Evolutionary conservation across 2,888 invertebrate genomes (phyloP), one percentile per base, ranked within the genome.

Genomic region (Caenorhabditis sulstoni): DNA sequence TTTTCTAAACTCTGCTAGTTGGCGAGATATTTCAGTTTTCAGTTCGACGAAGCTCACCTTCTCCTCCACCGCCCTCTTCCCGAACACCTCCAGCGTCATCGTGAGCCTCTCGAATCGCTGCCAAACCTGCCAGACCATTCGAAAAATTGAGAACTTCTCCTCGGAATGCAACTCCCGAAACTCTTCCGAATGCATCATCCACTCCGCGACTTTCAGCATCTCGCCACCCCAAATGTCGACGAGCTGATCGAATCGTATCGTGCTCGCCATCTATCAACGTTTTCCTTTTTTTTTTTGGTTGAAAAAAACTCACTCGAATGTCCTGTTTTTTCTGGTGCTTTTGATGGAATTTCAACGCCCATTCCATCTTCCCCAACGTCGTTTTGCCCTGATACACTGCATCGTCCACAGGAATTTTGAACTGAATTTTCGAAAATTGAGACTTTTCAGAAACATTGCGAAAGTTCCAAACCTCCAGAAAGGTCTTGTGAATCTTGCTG

Each of bases 71-170:
- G 65, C 67, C 29, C 59, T 23, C 12, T 55, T 45, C 18, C 82
- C 82, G 49, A 71, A 82, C 7, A 82, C 44, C 29, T 78, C 75
- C 29, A 80, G 37, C 3, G 82, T 73, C 71, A 78, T 75, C 35
- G 79, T 70, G 12, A 80, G 35, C n/a, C 71, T 52, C 22, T 82
- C 80, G 12, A 82, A 49, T 45, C 82, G 50, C 23, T 68, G 70
- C 52, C 73, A 78, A 11, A 76, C 23, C 22, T 57, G 58, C 82
- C 82, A 82, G 7, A 78, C 76, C 39, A 67, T 44, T 44, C 66
- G 74, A 62, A 82, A 82, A 23, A 82, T 75, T 16, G 73, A 53
- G 22, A 82, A 71, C 75, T 83, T 81, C 16, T 83, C 80, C n/a
- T 81, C 77, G 0, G 67, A 52, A 44, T 66, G 68, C 11, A 83